Conservation (phyloP, 2,797 vertebrate species). For the Amazonetta brasiliensis region DNA sequence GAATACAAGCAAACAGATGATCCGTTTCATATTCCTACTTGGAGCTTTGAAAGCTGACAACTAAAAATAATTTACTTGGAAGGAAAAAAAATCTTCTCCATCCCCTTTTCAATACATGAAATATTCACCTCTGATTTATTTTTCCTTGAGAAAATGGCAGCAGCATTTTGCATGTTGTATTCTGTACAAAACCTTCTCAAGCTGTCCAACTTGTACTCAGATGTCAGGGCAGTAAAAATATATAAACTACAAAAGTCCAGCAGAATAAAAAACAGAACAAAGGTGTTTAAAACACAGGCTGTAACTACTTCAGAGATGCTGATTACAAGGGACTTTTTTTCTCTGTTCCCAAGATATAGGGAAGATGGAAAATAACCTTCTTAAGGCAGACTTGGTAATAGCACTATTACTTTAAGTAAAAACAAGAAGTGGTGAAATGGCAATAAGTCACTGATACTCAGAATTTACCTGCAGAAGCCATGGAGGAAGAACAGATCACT, state of each 20-base stretch:
- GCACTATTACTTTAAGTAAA: neutral
- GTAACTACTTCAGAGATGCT: neutral
- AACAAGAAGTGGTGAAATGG: neutral
- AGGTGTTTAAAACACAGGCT: neutral
- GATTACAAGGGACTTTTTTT: neutral
- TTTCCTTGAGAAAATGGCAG: slow-evolving; percentile 6
- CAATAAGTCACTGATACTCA: neutral
- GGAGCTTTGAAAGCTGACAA: slow-evolving; percentile 9
- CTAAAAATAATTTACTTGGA: neutral
- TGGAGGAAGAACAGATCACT: neutral
- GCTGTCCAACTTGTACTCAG: neutral
- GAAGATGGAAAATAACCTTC: neutral
- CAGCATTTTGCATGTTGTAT: neutral
- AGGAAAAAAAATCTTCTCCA: neutral
- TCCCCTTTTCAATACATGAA: neutral
- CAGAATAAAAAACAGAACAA: neutral
- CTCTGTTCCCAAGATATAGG: neutral
- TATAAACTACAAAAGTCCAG: neutral
- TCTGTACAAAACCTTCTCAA: neutral
- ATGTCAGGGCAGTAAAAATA: slow-evolving; percentile 4
- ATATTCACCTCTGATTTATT: neutral
- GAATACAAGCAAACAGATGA: slow-evolving; percentile 23
- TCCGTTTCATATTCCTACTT: neutral
- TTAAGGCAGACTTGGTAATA: neutral
- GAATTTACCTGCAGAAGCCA: neutral